Evolutionary conservation across 1,140 invertebrate species (phyloP).

Genomic region (Achatina immaculata): DNA sequence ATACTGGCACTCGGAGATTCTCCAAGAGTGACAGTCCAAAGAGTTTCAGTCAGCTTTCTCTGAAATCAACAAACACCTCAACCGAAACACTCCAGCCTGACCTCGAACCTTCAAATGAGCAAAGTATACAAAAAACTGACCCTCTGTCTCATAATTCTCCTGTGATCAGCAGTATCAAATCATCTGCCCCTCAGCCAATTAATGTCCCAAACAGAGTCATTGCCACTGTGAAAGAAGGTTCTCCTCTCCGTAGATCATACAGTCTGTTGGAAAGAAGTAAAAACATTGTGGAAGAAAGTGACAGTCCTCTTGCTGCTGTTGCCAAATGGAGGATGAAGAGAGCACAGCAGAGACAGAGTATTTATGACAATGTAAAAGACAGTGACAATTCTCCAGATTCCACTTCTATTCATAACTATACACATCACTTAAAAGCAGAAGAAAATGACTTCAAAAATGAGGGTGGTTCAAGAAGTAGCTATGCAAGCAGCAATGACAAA

Average conservation of each 20-base stretch:
- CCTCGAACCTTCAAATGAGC: slow-evolving; percentile 52
- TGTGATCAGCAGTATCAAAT: background rate
- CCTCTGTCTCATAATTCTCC: background rate
- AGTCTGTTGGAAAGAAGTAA: slow-evolving; percentile 36
- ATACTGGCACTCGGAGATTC: slow-evolving; percentile 43
- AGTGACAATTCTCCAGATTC: slow-evolving; percentile 16
- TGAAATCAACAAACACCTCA: slow-evolving; percentile 65
- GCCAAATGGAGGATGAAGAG: slow-evolving; percentile 61
- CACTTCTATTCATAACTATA: slow-evolving; percentile 37
- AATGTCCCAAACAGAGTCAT: slow-evolving; percentile 14
- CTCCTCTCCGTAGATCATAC: slow-evolving; percentile 21
- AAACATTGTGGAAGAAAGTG: slow-evolving; percentile 50
- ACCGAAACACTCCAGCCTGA: slow-evolving; percentile 64
- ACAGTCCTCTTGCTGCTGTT: slow-evolving; percentile 52
- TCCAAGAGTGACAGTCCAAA: slow-evolving; percentile 63
- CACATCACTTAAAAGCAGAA: slow-evolving; percentile 37
- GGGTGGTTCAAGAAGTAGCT: slow-evolving; percentile 61
- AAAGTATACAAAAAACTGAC: slow-evolving; percentile 33
- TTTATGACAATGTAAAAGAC: slow-evolving; percentile 57
- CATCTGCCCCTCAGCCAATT: slow-evolving; percentile 7
- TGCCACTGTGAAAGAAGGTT: background rate
- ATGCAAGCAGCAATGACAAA: slow-evolving; percentile 58
- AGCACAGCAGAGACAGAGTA: slow-evolving; percentile 46
- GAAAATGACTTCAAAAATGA: slow-evolving; percentile 59
- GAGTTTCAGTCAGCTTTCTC: slow-evolving; percentile 57